These are phyloP conservation scores for Cactoblastis cactorum DNA, from an alignment of 2,888 invertebrate species.

Conservation along the genomic window DNA sequence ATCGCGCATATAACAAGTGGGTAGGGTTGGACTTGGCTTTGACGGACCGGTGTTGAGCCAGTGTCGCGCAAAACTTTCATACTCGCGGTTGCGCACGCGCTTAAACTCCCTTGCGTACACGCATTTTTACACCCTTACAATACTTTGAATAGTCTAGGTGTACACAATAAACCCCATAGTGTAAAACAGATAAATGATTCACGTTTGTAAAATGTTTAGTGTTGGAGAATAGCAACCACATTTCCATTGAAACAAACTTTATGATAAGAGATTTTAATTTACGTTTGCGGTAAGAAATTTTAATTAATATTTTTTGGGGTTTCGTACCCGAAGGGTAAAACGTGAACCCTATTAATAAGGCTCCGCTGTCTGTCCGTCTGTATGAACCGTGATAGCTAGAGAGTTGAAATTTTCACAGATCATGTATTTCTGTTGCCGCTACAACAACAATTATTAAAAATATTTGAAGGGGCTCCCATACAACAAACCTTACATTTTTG, in stretches of 20 bases:
- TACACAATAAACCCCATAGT: slow-evolving; percentile 11
- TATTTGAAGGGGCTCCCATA: no score
- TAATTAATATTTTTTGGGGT: neutral
- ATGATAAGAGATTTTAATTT: slow-evolving; percentile 51
- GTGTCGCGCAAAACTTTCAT: slow-evolving; percentile 42
- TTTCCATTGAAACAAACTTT: slow-evolving; percentile 24
- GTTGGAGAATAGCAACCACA: neutral
- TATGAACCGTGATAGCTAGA: no score
- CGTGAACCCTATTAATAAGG: no score
- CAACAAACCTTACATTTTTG: no score
- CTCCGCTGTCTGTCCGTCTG: no score
- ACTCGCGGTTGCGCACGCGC: slow-evolving; percentile 39
- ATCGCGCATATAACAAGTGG: slow-evolving; percentile 13
- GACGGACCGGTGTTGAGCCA: slow-evolving; percentile 21
- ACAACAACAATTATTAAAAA: no score
- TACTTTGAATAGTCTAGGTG: neutral
- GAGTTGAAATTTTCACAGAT: no score
- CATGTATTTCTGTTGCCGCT: no score
- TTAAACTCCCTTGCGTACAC: neutral
- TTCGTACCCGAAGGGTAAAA: no score
- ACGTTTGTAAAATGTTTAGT: neutral
- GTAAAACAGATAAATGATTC: slow-evolving; percentile 10
- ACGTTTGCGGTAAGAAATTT: slow-evolving; percentile 47
- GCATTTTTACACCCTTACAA: neutral
- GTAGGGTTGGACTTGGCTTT: slow-evolving; percentile 19